A percentile compares a stretch with the other conserved stretches of the same genome.
These are phyloP conservation scores for Biston stratarius DNA, from an alignment of 2,888 invertebrate genomes.

Conservation along the genomic window DNA sequence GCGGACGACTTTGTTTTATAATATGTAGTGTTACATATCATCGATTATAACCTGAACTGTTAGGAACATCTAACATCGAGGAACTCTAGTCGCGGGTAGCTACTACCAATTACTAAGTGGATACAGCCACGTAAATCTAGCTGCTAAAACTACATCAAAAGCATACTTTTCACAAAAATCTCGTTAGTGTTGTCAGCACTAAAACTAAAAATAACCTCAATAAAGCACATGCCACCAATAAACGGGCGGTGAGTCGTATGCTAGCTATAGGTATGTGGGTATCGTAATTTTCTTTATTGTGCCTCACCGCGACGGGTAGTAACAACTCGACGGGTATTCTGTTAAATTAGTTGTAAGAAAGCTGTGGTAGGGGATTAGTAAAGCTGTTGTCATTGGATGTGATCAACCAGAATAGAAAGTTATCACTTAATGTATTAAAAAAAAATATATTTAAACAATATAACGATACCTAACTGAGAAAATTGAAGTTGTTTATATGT, in stretches of 20 bases:
- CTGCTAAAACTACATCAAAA: background rate
- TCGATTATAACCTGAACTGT: too few species aligned
- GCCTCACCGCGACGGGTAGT: constrained; percentile 67
- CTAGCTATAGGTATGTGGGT: constrained; percentile 58
- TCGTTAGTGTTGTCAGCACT: constrained; percentile 38
- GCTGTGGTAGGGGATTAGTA: background rate
- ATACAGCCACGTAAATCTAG: background rate
- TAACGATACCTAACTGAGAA: too few species aligned
- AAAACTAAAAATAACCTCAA: constrained; percentile 54
- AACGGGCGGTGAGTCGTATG: constrained; percentile 45
- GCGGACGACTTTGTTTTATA: too few species aligned
- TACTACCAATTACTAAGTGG: background rate
- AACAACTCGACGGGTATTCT: constrained; percentile 65
- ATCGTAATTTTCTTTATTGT: constrained; percentile 77
- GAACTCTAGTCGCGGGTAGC: too few species aligned
- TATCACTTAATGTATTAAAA: too few species aligned
- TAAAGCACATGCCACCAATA: constrained; percentile 58
- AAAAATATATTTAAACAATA: too few species aligned
- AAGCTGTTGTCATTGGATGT: background rate
- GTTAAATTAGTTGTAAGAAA: constrained; percentile 9
- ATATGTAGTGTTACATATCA: too few species aligned
- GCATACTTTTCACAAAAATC: constrained; percentile 23
- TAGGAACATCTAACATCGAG: too few species aligned
- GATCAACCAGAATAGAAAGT: too few species aligned
- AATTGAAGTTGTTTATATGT: too few species aligned